Base-by-base conservation (phyloP, 2,113 vertebrate genomes). In the Falco punctatus region DNA sequence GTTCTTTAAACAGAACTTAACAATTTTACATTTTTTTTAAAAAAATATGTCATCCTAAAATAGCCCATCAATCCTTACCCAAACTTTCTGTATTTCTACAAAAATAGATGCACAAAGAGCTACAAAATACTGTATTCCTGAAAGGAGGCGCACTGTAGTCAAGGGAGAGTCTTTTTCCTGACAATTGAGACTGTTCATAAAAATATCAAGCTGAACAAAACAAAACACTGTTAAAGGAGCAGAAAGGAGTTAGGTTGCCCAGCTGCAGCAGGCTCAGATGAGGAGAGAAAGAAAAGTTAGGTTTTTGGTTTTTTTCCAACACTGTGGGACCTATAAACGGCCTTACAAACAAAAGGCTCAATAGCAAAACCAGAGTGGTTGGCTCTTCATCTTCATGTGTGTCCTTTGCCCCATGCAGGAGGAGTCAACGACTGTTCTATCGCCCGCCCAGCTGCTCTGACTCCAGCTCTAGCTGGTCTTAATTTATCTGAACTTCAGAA, bases 1-100 rank as follows among this genome's bases (percentile, higher is more conserved):
- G 99, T 98, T 99, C 99, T 99, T 99, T 98, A 98, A 99, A 99
- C 99, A 99, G 99, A 99, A 99, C 99, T 98, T 96, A 97, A 98
- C 89, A 95, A 96, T 97, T 98, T 96, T 96, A 97, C 97, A 94
- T 97, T 97, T 98, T 97, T 97, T 95, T 59, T 42, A 97, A 98
- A 98, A 98, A 98, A 97, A 98, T 96, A 98, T 32, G 95, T 95
- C 96, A 96, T 97, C 97, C 97, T 96, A 98, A 98, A 98, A 98
- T 97, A 98, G 93, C 97, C 95, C 98, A 96, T 95, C 95, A 33
- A 96, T 97, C 94, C 96, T 97, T 97, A 97, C 95, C 94, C 97
- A 97, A 97, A 97, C 96, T 97, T 98, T 98, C 96, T 97, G 96
- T 98, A 98, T 98, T 98, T 98, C 97, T 98, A 98, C 97, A 98